Percentiles rank a stretch among this genome's conserved stretches.
phyloP scores from a whole-genome alignment of 2,797 vertebrate species.

The Meriones psammophilus region DNA sequence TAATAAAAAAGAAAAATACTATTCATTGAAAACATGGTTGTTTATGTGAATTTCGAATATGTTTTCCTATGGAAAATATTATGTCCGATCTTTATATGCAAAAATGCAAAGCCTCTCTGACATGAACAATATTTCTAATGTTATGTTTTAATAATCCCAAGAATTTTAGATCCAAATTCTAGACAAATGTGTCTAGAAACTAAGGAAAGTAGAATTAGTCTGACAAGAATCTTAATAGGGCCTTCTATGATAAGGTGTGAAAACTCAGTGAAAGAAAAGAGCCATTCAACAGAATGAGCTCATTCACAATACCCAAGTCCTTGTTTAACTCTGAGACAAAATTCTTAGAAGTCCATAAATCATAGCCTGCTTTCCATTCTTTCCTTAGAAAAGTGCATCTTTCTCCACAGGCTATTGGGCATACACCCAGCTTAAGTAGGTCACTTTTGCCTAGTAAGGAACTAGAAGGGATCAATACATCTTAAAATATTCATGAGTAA shows the following conservation, averaged over 20 bases:
- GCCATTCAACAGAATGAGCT: not conserved
- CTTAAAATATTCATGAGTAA: constrained; percentile 63
- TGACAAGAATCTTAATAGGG: not conserved
- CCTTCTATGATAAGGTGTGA: not conserved
- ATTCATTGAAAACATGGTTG: not conserved
- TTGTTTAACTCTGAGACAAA: not conserved
- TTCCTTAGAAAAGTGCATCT: not conserved
- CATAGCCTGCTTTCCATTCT: not conserved
- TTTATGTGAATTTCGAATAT: not conserved
- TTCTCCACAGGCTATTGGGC: not conserved
- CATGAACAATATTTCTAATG: not conserved
- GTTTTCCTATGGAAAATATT: constrained; percentile 5
- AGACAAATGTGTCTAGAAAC: not conserved
- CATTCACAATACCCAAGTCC: not conserved
- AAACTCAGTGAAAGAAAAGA: not conserved
- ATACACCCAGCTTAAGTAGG: not conserved
- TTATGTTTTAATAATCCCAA: constrained; percentile 27
- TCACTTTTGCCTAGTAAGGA: constrained; percentile 45
- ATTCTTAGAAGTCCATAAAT: not conserved
- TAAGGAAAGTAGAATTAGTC: not conserved
- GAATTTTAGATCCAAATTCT: not conserved
- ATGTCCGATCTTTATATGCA: not conserved
- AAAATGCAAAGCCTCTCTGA: not conserved
- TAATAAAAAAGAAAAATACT: not conserved
- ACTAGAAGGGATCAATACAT: constrained; percentile 57